Evolutionary conservation across 2,797 vertebrate genomes (phyloP).

Genomic region (Spinus pinus): DNA sequence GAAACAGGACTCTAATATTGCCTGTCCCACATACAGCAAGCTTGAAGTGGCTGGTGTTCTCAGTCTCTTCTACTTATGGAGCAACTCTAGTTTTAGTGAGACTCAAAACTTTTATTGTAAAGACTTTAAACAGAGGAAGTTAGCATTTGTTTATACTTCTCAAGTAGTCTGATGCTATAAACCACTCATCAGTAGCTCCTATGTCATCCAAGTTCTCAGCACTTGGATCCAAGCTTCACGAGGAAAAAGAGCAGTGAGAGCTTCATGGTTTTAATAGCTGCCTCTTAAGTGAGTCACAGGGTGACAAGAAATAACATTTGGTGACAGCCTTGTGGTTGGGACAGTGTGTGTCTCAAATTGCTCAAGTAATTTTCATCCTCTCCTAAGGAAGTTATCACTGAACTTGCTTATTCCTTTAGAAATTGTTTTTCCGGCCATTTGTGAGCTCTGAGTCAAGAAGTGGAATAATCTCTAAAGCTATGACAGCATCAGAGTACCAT

Average conservation of each 20-base stretch:
- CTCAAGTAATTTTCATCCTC: background rate
- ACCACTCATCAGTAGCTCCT: background rate
- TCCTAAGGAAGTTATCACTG: background rate
- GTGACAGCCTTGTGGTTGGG: background rate
- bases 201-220: background rate
- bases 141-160: background rate
- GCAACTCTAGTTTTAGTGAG: background rate
- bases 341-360: background rate
- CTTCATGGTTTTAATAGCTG: background rate
- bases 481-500: background rate
- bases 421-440: background rate
- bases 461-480: background rate
- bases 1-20: background rate
- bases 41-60: background rate
- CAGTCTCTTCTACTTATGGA: background rate
- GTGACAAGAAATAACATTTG: conserved; percentile 2
- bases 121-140: background rate
- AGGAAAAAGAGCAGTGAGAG: background rate
- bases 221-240: background rate
- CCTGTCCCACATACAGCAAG: background rate
- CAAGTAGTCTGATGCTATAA: background rate
- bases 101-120: background rate
- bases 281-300: background rate
- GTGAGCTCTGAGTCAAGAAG: background rate
- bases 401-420: background rate